Percentiles rank a stretch among this genome's conserved stretches.
These are phyloP conservation scores for Pedetes capensis DNA, from an alignment of 2,113 vertebrate genomes.

Conservation along the genomic window DNA sequence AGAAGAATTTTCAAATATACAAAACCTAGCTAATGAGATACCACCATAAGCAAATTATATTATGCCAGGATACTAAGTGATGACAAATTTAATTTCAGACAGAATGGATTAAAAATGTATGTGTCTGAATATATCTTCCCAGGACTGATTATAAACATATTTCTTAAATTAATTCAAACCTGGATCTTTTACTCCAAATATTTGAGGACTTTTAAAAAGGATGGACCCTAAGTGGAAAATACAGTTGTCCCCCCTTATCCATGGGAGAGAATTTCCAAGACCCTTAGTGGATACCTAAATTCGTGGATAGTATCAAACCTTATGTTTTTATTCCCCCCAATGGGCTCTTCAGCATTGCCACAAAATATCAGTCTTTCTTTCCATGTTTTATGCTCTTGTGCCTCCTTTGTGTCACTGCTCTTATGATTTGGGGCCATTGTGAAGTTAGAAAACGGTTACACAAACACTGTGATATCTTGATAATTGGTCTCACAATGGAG, in stretches of 20 bases:
- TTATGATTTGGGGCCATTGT: neutral
- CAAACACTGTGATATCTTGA: neutral
- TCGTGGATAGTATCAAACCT: neutral
- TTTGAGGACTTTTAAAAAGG: neutral
- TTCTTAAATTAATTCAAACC: neutral
- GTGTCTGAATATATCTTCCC: slow-evolving; percentile 3
- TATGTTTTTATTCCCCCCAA: no score
- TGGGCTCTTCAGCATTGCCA: neutral
- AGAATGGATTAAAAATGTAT: neutral
- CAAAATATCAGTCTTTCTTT: neutral
- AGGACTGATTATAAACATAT: neutral
- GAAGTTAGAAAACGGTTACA: neutral
- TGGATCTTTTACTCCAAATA: neutral
- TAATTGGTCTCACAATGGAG: neutral
- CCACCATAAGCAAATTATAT: neutral
- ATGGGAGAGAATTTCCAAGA: no score
- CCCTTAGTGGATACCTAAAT: neutral
- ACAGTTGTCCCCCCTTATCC: neutral
- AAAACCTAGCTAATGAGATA: neutral
- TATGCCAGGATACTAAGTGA: neutral
- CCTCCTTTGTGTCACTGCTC: neutral
- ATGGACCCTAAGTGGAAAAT: neutral
- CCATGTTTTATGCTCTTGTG: neutral
- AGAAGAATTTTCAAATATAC: neutral
- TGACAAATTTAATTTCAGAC: neutral